A percentile compares a stretch with the other conserved stretches of the same genome.
Evolutionary conservation across 2,797 vertebrate species (phyloP).

Genomic region (Gobio occitaniae): DNA sequence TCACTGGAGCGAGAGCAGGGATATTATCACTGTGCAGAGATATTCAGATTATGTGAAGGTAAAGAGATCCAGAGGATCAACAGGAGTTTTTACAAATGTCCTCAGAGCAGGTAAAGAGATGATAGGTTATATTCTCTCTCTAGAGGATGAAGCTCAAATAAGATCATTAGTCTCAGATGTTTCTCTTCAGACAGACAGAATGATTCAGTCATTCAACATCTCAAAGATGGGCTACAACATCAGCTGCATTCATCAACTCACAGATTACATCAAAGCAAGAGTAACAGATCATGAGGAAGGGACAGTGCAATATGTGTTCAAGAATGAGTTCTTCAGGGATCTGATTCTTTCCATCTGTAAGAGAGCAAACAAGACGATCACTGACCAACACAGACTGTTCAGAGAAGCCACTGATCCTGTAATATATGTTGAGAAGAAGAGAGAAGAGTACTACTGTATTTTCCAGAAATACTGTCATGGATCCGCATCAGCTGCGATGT

Average conservation of each 20-base stretch:
- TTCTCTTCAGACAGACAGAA: conserved; percentile 50
- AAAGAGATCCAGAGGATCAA: rapidly evolving
- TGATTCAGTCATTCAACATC: not conserved
- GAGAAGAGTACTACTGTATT: not conserved
- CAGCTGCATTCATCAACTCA: not conserved
- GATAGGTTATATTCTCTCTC: not conserved
- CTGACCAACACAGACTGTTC: conserved; percentile 1
- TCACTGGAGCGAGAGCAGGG: not conserved
- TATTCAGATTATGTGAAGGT: not conserved
- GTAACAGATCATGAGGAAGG: not conserved
- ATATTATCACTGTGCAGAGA: not conserved
- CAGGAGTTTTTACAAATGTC: not conserved
- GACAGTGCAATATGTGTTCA: not conserved
- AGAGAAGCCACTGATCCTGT: not conserved
- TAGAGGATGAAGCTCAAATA: not conserved
- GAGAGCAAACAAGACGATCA: not conserved
- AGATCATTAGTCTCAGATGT: not conserved
- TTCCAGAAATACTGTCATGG: conserved; percentile 69
- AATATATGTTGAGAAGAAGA: not conserved
- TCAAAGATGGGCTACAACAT: not conserved
- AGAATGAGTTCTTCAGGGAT: not conserved
- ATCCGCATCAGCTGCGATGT: conserved; percentile 61
- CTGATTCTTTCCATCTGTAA: not conserved
- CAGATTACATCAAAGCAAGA: not conserved
- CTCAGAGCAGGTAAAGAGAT: not conserved